Percentiles rank a stretch among this genome's conserved stretches.
phyloP scores from a whole-genome alignment of 1,140 invertebrate species.

The Scaptodrosophila lebanonensis region DNA sequence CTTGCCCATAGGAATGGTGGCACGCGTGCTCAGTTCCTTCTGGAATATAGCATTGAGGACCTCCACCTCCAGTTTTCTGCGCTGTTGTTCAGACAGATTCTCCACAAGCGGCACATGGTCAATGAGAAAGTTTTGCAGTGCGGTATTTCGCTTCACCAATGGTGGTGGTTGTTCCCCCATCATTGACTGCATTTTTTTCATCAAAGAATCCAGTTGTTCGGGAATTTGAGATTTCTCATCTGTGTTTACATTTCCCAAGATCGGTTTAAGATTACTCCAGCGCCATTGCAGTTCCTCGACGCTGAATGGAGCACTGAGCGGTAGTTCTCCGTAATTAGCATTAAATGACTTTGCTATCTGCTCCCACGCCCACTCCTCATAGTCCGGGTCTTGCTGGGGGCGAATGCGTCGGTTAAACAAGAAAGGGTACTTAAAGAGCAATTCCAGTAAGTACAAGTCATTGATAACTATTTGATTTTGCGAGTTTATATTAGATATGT shows the following conservation, averaged over 20 bases:
- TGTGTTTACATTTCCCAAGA: slow-evolving; percentile 23
- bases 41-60: slow-evolving; percentile 31
- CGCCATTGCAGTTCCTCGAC: slow-evolving; percentile 38
- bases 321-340: slow-evolving; percentile 21
- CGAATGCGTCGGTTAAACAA: slow-evolving; percentile 21
- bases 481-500: slow-evolving; percentile 35
- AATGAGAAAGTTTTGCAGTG: slow-evolving; percentile 21
- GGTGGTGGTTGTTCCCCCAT: background rate
- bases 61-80: slow-evolving; percentile 39
- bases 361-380: slow-evolving; percentile 56
- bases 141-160: background rate
- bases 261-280: slow-evolving; percentile 35
- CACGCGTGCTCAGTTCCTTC: slow-evolving; percentile 7
- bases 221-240: slow-evolving; percentile 19
- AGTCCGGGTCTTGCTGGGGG: slow-evolving; percentile 34
- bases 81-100: slow-evolving; percentile 13
- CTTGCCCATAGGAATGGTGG: background rate
- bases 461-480: slow-evolving; percentile 45
- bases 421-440: slow-evolving; percentile 50
- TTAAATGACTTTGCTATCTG: slow-evolving; percentile 47
- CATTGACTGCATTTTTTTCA: no score
- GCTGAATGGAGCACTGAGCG: slow-evolving; percentile 24
- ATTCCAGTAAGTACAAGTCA: slow-evolving; percentile 47
- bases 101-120: slow-evolving; percentile 32
- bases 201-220: slow-evolving; percentile 7